These are phyloP conservation scores for Microcebus jonahi DNA, from an alignment of 2,113 vertebrate genomes.

Conservation along the genomic window DNA sequence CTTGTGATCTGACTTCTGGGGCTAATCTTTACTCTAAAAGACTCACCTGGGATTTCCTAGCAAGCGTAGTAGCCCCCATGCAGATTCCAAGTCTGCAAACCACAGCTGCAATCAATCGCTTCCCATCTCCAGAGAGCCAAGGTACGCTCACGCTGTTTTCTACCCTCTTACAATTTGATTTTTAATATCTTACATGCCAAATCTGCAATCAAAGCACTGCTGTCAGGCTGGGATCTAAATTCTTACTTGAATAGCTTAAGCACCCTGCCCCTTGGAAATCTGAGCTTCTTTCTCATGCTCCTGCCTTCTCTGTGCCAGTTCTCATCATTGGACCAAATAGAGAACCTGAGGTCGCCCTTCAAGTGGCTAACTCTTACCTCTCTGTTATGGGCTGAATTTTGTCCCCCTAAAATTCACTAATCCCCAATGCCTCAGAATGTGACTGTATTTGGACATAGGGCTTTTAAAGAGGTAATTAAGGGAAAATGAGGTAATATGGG, in stretches of 20 bases:
- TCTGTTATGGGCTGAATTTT: not conserved
- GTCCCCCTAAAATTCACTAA: not conserved
- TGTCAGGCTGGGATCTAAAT: not conserved
- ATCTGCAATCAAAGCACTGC: not conserved
- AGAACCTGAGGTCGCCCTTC: not conserved
- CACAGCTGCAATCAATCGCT: constrained; percentile 7
- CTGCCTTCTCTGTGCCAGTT: not conserved
- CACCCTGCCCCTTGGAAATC: not conserved
- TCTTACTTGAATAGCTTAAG: not conserved
- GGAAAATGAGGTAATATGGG: not conserved
- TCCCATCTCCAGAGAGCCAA: not conserved
- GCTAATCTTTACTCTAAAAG: constrained; percentile 50
- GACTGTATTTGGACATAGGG: not conserved
- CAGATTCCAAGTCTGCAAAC: not conserved
- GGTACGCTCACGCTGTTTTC: not conserved
- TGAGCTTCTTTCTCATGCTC: not conserved
- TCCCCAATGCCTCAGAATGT: not conserved
- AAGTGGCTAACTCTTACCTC: not conserved
- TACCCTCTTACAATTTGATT: not conserved
- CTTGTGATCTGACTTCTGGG: constrained; percentile 56
- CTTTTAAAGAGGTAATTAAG: not conserved
- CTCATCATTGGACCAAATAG: not conserved
- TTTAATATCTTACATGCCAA: constrained; percentile 19
- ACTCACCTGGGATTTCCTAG: constrained; percentile 42
- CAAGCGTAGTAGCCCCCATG: not conserved